Base-by-base conservation (phyloP, 2,888 invertebrate species). In the Euspilapteryx auroguttella region DNA sequence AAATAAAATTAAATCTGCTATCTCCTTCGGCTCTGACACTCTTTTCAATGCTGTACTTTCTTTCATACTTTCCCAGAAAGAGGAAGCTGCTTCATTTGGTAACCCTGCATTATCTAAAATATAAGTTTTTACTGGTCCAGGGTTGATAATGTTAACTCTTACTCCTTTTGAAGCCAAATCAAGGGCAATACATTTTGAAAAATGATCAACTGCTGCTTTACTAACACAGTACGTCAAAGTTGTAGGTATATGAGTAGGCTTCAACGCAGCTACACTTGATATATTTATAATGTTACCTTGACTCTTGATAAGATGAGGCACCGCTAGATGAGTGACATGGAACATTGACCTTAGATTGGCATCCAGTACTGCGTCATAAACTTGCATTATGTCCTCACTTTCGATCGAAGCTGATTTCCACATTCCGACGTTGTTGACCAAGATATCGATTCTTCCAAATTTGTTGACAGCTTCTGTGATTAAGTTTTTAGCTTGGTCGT, bases 161-260 rank as follows among this genome's bases (percentile, higher is more conserved):
- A 35, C 28, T 6, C 32, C 32, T 7, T 25, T 7, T 9, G 32
- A 15, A 8, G 32, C 32, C 6, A 35, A 24, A 24, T 35, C 86
- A 28, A 88, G 51, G n/a, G 87, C 87, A n/a, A 79, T 54, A 45
- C 84, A 83, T 38, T 79, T 63, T 2, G 87, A 87, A 36, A 89
- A 77, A 43, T 87, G 87, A 55, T 89, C 87, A 10, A 87, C 42
- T 4, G 85, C 85, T 13, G 84, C 65, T 56, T 88, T 89, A 21
- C 84, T 83, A 77, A 86, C 82, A 33, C 66, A 65, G 47, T 88
- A 88, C 3, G 37, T 31, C 13, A 32, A 33, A 10, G 25, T n/a
- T 3, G 17, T 15, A 3, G 33, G 27, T 2, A 29, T 3, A 4
- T 8, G 2, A 8, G 33, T 9, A 6, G 28, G 15, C 52, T 32